A percentile compares a stretch with the other conserved stretches of the same genome.
Evolutionary conservation across 2,888 invertebrate genomes (phyloP).

Genomic region (Nomada goodeniana): DNA sequence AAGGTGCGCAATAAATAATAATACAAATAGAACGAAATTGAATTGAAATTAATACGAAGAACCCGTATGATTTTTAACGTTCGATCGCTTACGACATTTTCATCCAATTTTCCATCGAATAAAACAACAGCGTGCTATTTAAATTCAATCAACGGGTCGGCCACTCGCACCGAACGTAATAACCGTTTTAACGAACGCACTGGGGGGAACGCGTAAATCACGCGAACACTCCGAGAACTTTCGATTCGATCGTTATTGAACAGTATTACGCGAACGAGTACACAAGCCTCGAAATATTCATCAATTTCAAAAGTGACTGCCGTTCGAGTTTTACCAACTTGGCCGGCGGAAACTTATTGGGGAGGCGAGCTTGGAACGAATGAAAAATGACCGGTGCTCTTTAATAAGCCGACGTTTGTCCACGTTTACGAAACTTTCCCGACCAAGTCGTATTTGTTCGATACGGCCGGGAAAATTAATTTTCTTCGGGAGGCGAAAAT

Average conservation of each 20-base stretch:
- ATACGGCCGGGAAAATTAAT: conserved; percentile 24
- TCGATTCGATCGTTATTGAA: background rate
- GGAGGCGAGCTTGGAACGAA: background rate
- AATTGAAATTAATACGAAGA: background rate
- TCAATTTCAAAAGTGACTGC: conserved; percentile 18
- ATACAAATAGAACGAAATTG: no score
- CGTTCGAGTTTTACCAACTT: conserved; percentile 1
- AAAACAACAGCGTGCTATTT: background rate
- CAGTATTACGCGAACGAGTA: background rate
- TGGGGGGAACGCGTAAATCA: background rate
- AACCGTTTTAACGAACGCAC: conserved; percentile 12
- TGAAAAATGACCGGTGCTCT: conserved; percentile 21
- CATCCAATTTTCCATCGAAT: background rate
- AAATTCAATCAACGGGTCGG: background rate
- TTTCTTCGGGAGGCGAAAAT: conserved; percentile 13
- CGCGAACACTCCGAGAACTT: background rate
- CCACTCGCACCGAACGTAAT: background rate
- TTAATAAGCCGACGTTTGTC: conserved; percentile 32
- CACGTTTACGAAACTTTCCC: conserved; percentile 15
- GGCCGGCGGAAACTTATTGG: conserved; percentile 32
- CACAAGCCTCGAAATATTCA: conserved; percentile 19
- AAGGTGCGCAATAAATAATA: no score
- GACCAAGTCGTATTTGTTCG: conserved; percentile 17
- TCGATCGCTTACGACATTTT: background rate
- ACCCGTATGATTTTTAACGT: no score